Conservation (phyloP, 2,888 invertebrate genomes). For the Amaurobius ferox region DNA sequence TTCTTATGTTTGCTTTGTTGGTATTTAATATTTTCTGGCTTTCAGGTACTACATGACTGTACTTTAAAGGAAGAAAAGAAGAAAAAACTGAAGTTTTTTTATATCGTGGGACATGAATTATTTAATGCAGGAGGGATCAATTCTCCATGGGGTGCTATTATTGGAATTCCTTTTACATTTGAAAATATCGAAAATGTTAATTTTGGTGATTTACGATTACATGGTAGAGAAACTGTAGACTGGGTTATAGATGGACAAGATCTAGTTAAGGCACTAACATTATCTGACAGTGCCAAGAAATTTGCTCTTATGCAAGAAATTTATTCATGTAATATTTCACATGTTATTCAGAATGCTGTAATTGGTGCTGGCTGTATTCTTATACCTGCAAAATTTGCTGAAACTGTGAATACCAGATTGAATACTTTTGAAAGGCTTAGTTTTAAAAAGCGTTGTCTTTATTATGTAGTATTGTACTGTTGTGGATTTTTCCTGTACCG, state of each 20-base stretch:
- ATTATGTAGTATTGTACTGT: conserved; percentile 81
- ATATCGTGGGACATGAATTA: conserved; percentile 85
- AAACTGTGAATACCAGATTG: conserved; percentile 80
- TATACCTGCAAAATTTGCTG: conserved; percentile 80
- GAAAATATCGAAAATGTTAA: conserved; percentile 24
- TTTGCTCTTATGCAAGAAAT: conserved; percentile 89
- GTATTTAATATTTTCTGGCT: not conserved
- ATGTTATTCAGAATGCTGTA: conserved; percentile 81
- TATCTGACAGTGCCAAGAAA: conserved; percentile 87
- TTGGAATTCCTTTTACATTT: conserved; percentile 88
- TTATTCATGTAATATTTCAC: conserved; percentile 81
- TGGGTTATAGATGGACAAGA: conserved; percentile 83
- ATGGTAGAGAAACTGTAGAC: conserved; percentile 81
- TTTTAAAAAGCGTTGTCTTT: conserved; percentile 77
- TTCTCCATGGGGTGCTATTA: conserved; percentile 81
- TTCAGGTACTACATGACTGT: conserved; percentile 68
- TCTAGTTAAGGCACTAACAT: conserved; percentile 83
- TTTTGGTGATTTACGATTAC: conserved; percentile 76
- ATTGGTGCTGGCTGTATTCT: conserved; percentile 80
- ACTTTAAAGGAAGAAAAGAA: conserved; percentile 48
- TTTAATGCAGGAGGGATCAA: conserved; percentile 83
- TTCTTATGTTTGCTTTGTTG: too few species aligned
- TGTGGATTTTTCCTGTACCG: conserved; percentile 82
- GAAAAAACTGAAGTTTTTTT: conserved; percentile 81
- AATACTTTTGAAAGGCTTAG: conserved; percentile 81